These are phyloP conservation scores for Scolopax bukidnonensis DNA, from an alignment of 2,797 vertebrate species.

Conservation along the genomic window DNA sequence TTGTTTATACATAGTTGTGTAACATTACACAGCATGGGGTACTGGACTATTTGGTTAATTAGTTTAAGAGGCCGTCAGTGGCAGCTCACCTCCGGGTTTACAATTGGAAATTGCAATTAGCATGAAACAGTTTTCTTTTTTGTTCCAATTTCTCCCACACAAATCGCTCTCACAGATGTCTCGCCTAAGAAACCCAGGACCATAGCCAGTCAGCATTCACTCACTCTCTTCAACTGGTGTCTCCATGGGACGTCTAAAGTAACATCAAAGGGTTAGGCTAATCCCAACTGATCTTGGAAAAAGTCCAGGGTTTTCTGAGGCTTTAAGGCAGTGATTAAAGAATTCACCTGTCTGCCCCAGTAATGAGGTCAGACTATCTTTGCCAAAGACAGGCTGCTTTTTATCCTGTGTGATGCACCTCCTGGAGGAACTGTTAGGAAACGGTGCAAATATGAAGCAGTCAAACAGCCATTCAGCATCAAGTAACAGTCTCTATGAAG, in stretches of 20 bases:
- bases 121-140: conserved; percentile 25
- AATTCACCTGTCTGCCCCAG: conserved; percentile 29
- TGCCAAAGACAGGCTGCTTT: not conserved
- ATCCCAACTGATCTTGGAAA: conserved; percentile 32
- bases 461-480: not conserved
- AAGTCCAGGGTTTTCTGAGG: conserved; percentile 41
- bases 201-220: not conserved
- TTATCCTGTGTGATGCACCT: not conserved
- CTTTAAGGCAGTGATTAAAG: conserved; percentile 46
- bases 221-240: not conserved
- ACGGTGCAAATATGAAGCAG: not conserved
- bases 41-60: conserved; percentile 64
- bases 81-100: conserved; percentile 37
- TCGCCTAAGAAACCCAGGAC: not conserved
- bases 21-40: conserved; percentile 58
- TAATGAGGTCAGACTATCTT: conserved; percentile 32
- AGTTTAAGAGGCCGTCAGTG: conserved; percentile 51
- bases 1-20: conserved; percentile 64
- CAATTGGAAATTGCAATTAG: conserved; percentile 43
- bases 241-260: not conserved
- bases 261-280: conserved; percentile 53
- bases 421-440: not conserved
- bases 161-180: conserved; percentile 20
- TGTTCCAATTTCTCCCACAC: conserved; percentile 29
- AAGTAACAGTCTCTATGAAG: not conserved